Conservation (phyloP, 2,888 invertebrate genomes). For the Apotomis capreana region DNA sequence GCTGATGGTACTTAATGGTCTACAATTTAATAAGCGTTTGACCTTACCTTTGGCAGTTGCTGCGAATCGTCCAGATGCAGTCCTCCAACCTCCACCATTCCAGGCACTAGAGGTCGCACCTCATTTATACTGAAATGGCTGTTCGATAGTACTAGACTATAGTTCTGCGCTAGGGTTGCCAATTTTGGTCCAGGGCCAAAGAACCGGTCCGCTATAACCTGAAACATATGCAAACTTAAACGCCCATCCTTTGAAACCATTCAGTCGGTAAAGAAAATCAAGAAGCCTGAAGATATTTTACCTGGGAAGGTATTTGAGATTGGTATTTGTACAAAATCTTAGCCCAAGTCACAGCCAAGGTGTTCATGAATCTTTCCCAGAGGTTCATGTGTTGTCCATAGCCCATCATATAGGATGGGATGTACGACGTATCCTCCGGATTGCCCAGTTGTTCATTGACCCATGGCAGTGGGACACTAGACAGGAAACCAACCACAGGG, state of each 20-base stretch:
- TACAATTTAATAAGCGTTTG: not conserved
- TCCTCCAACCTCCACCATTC: slow-evolving; percentile 83
- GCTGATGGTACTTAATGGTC: not conserved
- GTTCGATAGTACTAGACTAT: slow-evolving; percentile 81
- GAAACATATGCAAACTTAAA: slow-evolving; percentile 37
- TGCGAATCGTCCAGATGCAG: slow-evolving; percentile 78
- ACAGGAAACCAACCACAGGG: slow-evolving; percentile 80
- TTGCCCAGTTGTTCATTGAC: slow-evolving; percentile 81
- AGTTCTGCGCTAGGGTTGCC: slow-evolving; percentile 73
- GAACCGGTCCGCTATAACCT: slow-evolving; percentile 75
- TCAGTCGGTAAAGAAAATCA: not conserved
- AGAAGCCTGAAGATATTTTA: slow-evolving; percentile 41
- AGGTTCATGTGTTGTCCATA: slow-evolving; percentile 78
- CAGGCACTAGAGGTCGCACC: slow-evolving; percentile 81
- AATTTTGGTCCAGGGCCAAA: slow-evolving; percentile 79
- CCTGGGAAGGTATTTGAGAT: slow-evolving; percentile 76
- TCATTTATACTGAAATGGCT: slow-evolving; percentile 83
- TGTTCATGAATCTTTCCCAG: slow-evolving; percentile 77
- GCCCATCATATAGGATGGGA: slow-evolving; percentile 82
- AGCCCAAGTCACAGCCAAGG: slow-evolving; percentile 67
- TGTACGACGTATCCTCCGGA: slow-evolving; percentile 82
- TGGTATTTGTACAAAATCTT: slow-evolving; percentile 71
- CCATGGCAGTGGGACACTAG: slow-evolving; percentile 83
- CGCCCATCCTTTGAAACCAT: not conserved
- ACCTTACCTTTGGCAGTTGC: slow-evolving; percentile 71